These are phyloP conservation scores for Gracilinanus agilis DNA, from an alignment of 2,113 vertebrate species.

Conservation along the genomic window DNA sequence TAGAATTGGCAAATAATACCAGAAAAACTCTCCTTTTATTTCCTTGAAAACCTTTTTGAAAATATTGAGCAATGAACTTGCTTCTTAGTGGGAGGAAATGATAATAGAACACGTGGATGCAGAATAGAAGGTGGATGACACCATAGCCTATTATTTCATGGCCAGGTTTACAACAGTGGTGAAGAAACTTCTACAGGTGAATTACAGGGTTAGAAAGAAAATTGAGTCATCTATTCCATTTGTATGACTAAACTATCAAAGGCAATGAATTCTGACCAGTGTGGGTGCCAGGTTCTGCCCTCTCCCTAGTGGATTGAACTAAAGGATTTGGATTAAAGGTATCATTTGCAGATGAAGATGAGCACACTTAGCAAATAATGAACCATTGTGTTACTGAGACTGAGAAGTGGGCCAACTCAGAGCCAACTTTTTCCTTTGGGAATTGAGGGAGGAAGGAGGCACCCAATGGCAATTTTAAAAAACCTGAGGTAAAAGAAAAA, in stretches of 20 bases:
- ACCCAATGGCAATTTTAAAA: background rate
- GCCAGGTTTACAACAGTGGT: constrained; percentile 28
- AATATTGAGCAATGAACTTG: constrained; percentile 69
- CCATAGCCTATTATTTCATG: constrained; percentile 13
- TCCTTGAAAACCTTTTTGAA: constrained; percentile 70
- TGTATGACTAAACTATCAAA: background rate
- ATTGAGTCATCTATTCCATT: background rate
- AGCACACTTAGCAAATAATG: background rate
- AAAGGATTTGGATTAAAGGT: background rate
- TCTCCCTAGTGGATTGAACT: background rate
- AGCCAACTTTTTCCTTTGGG: background rate
- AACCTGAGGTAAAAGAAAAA: background rate
- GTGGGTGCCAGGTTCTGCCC: background rate
- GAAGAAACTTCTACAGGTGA: constrained; percentile 56
- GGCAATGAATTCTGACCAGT: background rate
- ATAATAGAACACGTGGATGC: constrained; percentile 42
- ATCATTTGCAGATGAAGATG: background rate
- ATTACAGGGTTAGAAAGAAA: constrained; percentile 24
- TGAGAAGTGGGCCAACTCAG: background rate
- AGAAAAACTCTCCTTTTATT: constrained; percentile 62
- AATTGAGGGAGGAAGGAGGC: background rate
- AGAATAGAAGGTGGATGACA: constrained; percentile 39
- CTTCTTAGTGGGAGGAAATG: constrained; percentile 61
- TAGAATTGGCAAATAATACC: constrained; percentile 56
- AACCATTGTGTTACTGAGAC: background rate